These are phyloP conservation scores for Euura lappo DNA, from an alignment of 1,140 invertebrate genomes.

Conservation along the genomic window DNA sequence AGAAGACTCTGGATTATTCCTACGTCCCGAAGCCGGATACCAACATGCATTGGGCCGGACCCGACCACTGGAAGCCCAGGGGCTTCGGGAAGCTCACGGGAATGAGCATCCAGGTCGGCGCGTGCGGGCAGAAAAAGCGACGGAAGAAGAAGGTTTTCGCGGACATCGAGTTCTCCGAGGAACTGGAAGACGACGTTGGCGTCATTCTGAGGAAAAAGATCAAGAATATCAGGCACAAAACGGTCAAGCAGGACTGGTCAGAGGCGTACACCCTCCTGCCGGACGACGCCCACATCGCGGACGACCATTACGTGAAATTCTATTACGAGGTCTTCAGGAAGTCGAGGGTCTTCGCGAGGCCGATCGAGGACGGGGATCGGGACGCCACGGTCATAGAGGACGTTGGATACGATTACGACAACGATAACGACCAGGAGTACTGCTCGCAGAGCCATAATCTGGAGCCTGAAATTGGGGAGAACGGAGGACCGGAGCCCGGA, in stretches of 20 bases:
- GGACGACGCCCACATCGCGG: constrained; percentile 38
- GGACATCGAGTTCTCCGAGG: constrained; percentile 29
- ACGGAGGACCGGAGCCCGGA: constrained; percentile 50
- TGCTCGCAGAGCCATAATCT: constrained; percentile 52
- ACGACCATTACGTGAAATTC: constrained; percentile 29
- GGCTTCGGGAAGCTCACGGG: constrained; percentile 32
- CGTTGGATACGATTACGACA: constrained; percentile 60
- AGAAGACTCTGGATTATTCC: constrained; percentile 68
- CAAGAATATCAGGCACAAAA: constrained; percentile 31
- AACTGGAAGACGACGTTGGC: constrained; percentile 10
- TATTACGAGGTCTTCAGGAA: constrained; percentile 3
- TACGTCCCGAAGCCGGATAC: constrained; percentile 67
- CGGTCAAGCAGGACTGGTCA: constrained; percentile 39
- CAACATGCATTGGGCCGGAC: constrained; percentile 75
- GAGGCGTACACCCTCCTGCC: constrained; percentile 42
- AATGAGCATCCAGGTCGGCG: constrained; percentile 25
- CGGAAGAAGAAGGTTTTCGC: constrained; percentile 39
- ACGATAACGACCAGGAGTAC: constrained; percentile 62
- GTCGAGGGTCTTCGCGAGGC: not conserved
- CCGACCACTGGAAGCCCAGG: constrained; percentile 75
- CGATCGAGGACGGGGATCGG: constrained; percentile 24
- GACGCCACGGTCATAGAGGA: constrained; percentile 37
- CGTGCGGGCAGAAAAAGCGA: constrained; percentile 30
- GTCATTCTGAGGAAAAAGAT: constrained; percentile 9
- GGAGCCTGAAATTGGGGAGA: constrained; percentile 46